Conservation (phyloP, 2,888 invertebrate genomes). For the Lithophane leautieri region DNA sequence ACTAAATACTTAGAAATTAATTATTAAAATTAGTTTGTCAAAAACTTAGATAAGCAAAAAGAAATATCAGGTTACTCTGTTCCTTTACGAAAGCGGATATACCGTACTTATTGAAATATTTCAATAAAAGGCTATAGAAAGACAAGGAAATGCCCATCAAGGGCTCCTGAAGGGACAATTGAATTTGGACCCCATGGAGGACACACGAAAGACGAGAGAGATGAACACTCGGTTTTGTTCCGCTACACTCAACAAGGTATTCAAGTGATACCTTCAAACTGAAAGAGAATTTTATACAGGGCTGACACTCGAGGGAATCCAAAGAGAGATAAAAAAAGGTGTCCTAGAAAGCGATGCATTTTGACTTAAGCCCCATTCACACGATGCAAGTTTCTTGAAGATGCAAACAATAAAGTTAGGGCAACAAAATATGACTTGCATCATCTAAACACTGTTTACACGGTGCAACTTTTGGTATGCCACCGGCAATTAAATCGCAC, state of each 20-base stretch:
- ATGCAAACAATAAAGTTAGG: background rate
- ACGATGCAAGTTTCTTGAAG: background rate
- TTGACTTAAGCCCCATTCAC: background rate
- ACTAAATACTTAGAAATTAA: background rate
- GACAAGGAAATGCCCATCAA: slow-evolving; percentile 64
- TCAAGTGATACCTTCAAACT: slow-evolving; percentile 57
- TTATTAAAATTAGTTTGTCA: background rate
- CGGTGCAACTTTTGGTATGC: background rate
- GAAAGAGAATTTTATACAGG: slow-evolving; percentile 60
- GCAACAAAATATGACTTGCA: background rate
- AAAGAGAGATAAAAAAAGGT: background rate
- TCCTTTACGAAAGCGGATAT: slow-evolving; percentile 40
- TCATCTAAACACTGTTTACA: background rate
- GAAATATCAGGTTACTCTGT: slow-evolving; percentile 28
- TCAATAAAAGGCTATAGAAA: slow-evolving; percentile 59
- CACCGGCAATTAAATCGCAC: background rate
- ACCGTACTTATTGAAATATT: slow-evolving; percentile 62
- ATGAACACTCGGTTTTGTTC: slow-evolving; percentile 65
- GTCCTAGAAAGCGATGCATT: background rate
- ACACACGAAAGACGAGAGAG: slow-evolving; percentile 62
- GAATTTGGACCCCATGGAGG: slow-evolving; percentile 67
- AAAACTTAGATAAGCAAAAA: slow-evolving; percentile 1
- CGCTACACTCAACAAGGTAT: slow-evolving; percentile 57
- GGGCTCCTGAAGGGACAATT: slow-evolving; percentile 68
- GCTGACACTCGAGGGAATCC: slow-evolving; percentile 30